Percentiles rank a stretch among this genome's conserved stretches.
These are phyloP conservation scores for Drosophila malerkotliana DNA, from an alignment of 1,140 invertebrate genomes.

Conservation along the genomic window DNA sequence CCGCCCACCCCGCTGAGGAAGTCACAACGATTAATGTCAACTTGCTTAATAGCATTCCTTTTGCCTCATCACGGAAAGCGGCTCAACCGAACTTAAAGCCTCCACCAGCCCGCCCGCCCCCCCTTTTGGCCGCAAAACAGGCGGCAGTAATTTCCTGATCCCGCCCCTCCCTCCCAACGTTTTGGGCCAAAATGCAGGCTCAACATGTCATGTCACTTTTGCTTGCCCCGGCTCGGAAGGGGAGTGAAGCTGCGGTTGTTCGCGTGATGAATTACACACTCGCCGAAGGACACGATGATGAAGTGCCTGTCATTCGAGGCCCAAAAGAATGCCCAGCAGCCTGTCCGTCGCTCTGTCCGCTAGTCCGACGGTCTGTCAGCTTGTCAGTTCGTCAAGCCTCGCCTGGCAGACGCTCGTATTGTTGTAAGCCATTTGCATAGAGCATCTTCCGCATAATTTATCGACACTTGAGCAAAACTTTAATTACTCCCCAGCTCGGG, in stretches of 20 bases:
- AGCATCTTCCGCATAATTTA: slow-evolving; percentile 76
- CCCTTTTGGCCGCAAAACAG: slow-evolving; percentile 20
- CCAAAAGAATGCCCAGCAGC: slow-evolving; percentile 77
- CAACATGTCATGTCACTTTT: slow-evolving; percentile 74
- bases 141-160: slow-evolving; percentile 58
- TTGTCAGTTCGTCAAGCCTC: slow-evolving; percentile 30
- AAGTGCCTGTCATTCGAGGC: slow-evolving; percentile 80
- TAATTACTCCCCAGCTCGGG: slow-evolving; percentile 70
- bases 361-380: slow-evolving; percentile 9
- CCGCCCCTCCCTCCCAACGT: slow-evolving; percentile 24
- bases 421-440: slow-evolving; percentile 74
- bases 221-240: slow-evolving; percentile 2
- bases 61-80: slow-evolving; percentile 52
- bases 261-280: slow-evolving; percentile 82
- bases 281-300: slow-evolving; percentile 81
- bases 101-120: slow-evolving; percentile 1
- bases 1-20: slow-evolving; percentile 28
- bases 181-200: slow-evolving; percentile 61
- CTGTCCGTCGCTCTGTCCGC: slow-evolving; percentile 15
- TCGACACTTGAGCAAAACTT: slow-evolving; percentile 80
- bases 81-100: slow-evolving; percentile 65
- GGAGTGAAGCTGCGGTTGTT: slow-evolving; percentile 68
- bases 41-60: slow-evolving; percentile 80
- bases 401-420: slow-evolving; percentile 43
- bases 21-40: slow-evolving; percentile 81